Evolutionary conservation across 2,888 invertebrate genomes (phyloP), one percentile per base, ranked within the genome.

Genomic region (Tiliacea aurago): DNA sequence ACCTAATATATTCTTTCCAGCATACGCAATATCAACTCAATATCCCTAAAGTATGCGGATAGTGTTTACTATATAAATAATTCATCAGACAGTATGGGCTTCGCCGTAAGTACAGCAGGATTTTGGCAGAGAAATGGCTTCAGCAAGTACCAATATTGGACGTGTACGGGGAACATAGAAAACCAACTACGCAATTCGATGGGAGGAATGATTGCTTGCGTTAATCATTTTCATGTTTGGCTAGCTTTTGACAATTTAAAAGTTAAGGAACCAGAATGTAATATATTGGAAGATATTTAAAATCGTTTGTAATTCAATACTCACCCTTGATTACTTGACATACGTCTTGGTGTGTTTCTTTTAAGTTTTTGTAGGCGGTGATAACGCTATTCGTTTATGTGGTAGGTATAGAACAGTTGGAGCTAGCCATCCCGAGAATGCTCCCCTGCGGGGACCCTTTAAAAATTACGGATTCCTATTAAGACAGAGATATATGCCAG

Each of bases 51-150:
- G 72, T 84, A 80, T 51, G 78, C 71, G 1, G 85, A 90, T 0
- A 78, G 73, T 47, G 33, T 73, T 0, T 83, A 85, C 55, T 94
- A 94, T 75, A 83, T 94, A 49, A 78, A 83, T 43, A 92, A 90
- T 61, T 71, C 73, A 10, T 85, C 86, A 0, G 94, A 95, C 58
- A 83, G 72, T 1, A 66, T 88, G 13, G 85, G 87, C 4, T 95
- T 94, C 65, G 95, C 92, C 0, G 92, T 95, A 0, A 94, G 92
- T 82, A 93, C 94, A 0, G 90, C 90, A 0, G 92, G 90, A 0
- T 76, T 76, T 13, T 94, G 94, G 94, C 94, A 94, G 78, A 85
- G 63, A 15, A 73, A 41, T 0, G 91, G 91, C 0, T 18, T 76
- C 0, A 85, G 73, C 0, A 59, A 80, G 0, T 41, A 53, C 0